Base-by-base conservation (phyloP, 2,797 vertebrate genomes). In the Loriculus beryllinus region DNA sequence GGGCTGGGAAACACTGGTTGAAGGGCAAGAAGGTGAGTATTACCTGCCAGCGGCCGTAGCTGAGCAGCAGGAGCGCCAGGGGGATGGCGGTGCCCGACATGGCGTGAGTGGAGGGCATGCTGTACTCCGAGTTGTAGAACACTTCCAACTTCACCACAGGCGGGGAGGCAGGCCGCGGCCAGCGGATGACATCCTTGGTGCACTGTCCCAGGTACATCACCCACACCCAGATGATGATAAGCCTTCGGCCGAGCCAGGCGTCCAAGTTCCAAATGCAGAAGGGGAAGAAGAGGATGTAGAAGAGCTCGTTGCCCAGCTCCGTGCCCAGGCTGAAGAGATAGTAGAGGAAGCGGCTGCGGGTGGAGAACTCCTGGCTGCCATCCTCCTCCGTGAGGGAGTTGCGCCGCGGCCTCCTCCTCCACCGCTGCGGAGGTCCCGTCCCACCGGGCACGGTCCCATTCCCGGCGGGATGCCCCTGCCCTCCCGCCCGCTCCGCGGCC, bases 201-300 rank as follows among this genome's bases (percentile, higher is more conserved):
- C 99, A 99, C 98, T 99, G 99, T 8, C 99, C 99, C 96, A 99
- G 96, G 96, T 99, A 99, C 99, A 99, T 99, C 95, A 99, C 99
- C 98, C 98, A 98, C 68, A 99, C 99, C 99, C 99, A 99, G 52
- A 99, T 96, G 91, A 99, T 97, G 94, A 99, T 98, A 19, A 99
- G 97, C 94, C 98, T 95, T 68, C 99, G 96, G 97, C 98, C 97
- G 87, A 99, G 98, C 70, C 98, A 98, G 12, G 98, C 97, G 97
- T 99, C 99, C 95, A 99, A 84, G 97, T 99, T 99, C 99, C 99
- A 99, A 89, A 98, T 97, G 85, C 99, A 96, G 97, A 99, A 99
- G 10, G 99, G 99, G 97, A 99, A 99, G 96, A 99, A 99, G 21
- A 97, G 96, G 96, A 99, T 99, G 97, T 99, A 99, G 96, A 99